phyloP scores from a whole-genome alignment of 64 coral and sea anemone species.

The Orbicella faveolata region DNA sequence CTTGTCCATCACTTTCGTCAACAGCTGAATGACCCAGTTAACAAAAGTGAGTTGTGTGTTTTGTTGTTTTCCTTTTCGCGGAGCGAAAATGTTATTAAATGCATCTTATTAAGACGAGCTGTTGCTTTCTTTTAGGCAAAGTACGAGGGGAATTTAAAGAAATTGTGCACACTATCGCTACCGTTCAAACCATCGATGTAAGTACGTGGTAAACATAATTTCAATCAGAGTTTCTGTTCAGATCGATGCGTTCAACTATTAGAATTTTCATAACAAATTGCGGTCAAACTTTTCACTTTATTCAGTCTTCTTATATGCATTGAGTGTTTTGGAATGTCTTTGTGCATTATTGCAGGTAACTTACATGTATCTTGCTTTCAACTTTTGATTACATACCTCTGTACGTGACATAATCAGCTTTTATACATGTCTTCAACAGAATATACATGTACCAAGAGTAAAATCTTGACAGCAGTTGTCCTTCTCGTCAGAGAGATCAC shows the following conservation, averaged over 20 bases:
- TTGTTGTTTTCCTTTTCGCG: neutral
- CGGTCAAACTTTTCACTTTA: no score
- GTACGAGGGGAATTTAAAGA: conserved; percentile 90
- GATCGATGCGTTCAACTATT: neutral
- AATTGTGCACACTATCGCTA: conserved; percentile 78
- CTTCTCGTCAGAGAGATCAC: no score
- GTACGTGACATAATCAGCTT: no score
- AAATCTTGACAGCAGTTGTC: no score
- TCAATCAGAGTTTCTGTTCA: neutral
- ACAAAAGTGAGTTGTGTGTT: conserved; percentile 67
- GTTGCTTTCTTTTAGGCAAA: conserved; percentile 62
- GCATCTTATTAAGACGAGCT: neutral
- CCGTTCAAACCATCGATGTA: conserved; percentile 87
- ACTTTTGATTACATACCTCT: no score
- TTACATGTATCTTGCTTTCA: no score
- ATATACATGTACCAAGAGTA: no score
- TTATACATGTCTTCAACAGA: no score
- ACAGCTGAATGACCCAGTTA: conserved; percentile 85
- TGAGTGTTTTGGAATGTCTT: no score
- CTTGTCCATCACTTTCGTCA: conserved; percentile 87
- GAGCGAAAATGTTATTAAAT: neutral
- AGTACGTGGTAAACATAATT: conserved; percentile 1
- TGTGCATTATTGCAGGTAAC: no score
- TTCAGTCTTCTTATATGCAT: no score
- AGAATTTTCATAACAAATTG: no score